Percentiles rank a stretch among this genome's conserved stretches.
phyloP scores from a whole-genome alignment of 2,797 vertebrate species.

The Okamejei kenojei region DNA sequence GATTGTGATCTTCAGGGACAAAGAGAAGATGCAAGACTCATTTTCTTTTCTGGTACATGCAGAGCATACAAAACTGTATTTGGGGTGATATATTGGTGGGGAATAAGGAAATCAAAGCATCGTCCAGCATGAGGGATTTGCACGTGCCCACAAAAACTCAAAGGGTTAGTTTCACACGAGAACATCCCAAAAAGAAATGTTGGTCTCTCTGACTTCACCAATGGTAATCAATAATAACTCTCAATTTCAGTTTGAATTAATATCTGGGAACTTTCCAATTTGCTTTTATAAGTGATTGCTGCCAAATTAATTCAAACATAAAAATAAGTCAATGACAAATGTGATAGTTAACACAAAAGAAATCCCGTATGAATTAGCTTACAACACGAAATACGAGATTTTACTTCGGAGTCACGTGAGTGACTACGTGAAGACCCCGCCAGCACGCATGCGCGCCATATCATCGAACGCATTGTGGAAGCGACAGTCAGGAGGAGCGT shows the following conservation, averaged over 20 bases:
- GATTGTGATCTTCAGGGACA: background rate
- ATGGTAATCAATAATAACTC: background rate
- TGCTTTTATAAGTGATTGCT: background rate
- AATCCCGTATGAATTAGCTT: background rate
- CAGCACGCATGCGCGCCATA: too few species aligned
- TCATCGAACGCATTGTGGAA: too few species aligned
- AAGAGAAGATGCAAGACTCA: background rate
- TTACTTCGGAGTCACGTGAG: too few species aligned
- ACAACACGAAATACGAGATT: background rate
- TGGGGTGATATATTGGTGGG: background rate
- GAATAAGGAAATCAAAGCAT: background rate
- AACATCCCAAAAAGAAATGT: background rate
- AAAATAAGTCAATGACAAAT: background rate
- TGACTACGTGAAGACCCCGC: too few species aligned
- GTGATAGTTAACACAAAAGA: background rate
- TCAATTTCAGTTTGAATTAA: background rate
- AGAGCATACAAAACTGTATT: background rate
- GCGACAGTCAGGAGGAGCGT: too few species aligned
- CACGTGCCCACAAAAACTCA: background rate
- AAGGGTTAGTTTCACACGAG: background rate
- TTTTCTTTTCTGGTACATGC: background rate
- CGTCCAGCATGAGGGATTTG: background rate
- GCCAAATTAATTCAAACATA: too few species aligned
- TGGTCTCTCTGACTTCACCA: background rate
- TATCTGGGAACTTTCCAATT: background rate